Percentiles rank a stretch among this genome's conserved stretches.
Conservation (phyloP, 2,797 vertebrate genomes). For the Pyrocephalus nanus region DNA sequence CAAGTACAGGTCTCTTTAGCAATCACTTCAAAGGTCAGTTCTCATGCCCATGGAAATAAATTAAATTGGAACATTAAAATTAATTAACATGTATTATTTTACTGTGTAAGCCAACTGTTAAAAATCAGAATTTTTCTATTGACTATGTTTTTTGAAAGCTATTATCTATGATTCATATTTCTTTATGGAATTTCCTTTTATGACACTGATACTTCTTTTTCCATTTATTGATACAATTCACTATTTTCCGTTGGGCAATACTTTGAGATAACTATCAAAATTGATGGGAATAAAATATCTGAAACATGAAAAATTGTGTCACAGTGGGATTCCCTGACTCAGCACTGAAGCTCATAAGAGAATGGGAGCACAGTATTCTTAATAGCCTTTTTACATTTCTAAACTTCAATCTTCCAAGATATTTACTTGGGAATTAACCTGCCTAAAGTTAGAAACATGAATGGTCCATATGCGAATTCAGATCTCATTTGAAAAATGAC, state of each 20-base stretch:
- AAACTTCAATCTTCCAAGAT: not conserved
- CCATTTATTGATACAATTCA: not conserved
- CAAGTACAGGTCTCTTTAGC: not conserved
- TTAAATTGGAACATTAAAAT: not conserved
- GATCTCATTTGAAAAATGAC: not conserved
- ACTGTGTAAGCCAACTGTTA: not conserved
- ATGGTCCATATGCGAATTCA: not conserved
- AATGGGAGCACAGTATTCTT: not conserved
- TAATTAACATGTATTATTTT: not conserved
- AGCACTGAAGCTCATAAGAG: not conserved
- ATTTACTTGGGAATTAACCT: not conserved
- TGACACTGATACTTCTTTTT: not conserved
- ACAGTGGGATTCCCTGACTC: not conserved
- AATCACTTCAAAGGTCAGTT: not conserved
- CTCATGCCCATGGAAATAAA: not conserved
- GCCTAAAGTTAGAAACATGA: not conserved
- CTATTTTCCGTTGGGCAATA: not conserved
- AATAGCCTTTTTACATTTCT: not conserved
- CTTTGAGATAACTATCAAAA: not conserved
- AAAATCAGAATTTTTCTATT: not conserved
- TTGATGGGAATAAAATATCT: not conserved
- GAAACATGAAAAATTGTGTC: not conserved
- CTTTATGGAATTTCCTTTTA: not conserved
- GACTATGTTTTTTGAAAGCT: not conserved
- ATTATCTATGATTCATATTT: not conserved